Conservation (phyloP, 2,113 vertebrate species). For the Peucedramus taeniatus region DNA sequence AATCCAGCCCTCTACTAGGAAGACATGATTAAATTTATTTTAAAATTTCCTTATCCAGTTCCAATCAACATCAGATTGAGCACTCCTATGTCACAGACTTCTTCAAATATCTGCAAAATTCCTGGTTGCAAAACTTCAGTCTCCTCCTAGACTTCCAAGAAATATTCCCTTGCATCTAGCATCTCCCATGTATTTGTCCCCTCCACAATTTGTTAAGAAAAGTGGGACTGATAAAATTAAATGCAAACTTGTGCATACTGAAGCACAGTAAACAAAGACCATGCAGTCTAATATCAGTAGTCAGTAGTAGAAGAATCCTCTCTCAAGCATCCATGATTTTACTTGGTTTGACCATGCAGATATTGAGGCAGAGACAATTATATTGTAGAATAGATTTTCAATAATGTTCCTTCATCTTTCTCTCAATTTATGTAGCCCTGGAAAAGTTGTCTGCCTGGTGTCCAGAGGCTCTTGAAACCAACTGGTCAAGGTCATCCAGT, state of each 20-base stretch:
- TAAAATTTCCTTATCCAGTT: background rate
- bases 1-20: background rate
- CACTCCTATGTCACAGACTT: background rate
- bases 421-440: background rate
- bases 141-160: background rate
- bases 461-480: background rate
- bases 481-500: background rate
- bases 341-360: background rate
- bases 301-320: background rate
- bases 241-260: background rate
- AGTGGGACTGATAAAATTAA: background rate
- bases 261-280: background rate
- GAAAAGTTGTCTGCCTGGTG: background rate
- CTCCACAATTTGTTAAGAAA: background rate
- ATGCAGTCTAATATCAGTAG: background rate
- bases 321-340: background rate
- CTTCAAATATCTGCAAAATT: background rate
- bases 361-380: background rate
- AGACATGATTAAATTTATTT: background rate
- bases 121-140: background rate
- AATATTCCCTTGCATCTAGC: background rate
- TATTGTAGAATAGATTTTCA: background rate
- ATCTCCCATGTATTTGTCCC: background rate
- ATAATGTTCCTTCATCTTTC: background rate
- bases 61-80: background rate